Percentiles rank a stretch among this genome's conserved stretches.
These are phyloP conservation scores for Apus apus DNA, from an alignment of 2,113 vertebrate species.

Conservation along the genomic window DNA sequence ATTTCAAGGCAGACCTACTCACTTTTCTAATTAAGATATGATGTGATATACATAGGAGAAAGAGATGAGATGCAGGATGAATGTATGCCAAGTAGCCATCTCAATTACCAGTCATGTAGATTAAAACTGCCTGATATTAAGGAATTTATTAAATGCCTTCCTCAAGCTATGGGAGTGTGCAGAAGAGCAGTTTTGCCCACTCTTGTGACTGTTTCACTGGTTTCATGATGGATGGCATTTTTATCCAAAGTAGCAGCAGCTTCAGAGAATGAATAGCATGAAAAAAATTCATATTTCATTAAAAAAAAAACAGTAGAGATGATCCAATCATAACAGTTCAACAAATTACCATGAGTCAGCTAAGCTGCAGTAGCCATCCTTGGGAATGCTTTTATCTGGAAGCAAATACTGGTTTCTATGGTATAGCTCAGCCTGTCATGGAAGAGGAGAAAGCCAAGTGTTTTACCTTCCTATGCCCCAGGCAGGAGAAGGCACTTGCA, in stretches of 20 bases:
- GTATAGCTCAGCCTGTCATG: background rate
- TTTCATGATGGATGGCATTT: constrained; percentile 3
- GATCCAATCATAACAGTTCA: constrained; percentile 13
- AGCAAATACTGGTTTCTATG: background rate
- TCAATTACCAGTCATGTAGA: constrained; percentile 29
- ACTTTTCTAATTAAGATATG: constrained; percentile 58
- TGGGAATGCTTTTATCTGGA: background rate
- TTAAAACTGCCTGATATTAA: constrained; percentile 35
- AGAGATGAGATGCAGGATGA: constrained; percentile 45
- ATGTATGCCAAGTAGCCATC: constrained; percentile 30
- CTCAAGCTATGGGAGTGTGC: background rate
- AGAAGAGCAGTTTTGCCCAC: constrained; percentile 1
- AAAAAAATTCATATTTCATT: background rate
- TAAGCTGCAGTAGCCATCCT: background rate
- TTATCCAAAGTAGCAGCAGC: constrained; percentile 24
- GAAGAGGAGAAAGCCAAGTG: background rate
- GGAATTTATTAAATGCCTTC: constrained; percentile 52
- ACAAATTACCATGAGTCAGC: constrained; percentile 50
- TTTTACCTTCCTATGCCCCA: background rate
- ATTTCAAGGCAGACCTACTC: constrained; percentile 30
- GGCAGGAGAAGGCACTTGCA: background rate
- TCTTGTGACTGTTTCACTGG: background rate
- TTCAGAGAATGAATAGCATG: background rate
- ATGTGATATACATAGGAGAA: constrained; percentile 25
- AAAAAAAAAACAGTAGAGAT: background rate